A percentile compares a stretch with the other conserved stretches of the same genome.
Conservation (phyloP, 2,888 invertebrate species). For the Tenodera sinensis region DNA sequence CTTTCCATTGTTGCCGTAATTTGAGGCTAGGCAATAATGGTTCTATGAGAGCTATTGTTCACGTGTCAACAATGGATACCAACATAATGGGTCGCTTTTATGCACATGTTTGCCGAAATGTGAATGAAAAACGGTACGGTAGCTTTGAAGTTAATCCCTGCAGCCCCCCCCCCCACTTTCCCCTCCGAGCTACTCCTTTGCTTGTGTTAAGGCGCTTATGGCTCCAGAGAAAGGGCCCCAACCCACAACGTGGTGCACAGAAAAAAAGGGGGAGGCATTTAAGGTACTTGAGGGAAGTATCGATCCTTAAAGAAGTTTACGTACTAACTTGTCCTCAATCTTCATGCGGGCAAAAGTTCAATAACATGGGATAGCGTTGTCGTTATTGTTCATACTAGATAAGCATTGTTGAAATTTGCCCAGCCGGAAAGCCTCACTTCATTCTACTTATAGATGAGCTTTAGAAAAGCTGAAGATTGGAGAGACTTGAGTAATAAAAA, state of each 20-base stretch:
- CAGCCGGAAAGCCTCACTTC: background rate
- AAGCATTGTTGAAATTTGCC: background rate
- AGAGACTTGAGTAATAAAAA: no score
- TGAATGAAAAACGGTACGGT: background rate
- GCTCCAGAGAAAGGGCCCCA: background rate
- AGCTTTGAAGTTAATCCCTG: background rate
- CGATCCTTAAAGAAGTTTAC: background rate
- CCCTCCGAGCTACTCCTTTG: background rate
- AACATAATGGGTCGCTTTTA: background rate
- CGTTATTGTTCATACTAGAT: background rate
- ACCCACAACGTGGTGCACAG: background rate
- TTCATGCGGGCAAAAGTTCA: background rate
- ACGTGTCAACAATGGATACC: background rate
- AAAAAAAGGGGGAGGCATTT: background rate
- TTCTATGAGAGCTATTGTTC: background rate
- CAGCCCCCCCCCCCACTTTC: no score
- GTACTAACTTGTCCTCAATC: background rate
- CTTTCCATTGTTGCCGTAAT: background rate
- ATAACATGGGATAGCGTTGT: background rate
- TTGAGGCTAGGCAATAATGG: background rate
- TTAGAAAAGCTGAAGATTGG: no score
- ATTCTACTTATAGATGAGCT: no score
- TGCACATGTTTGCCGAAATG: background rate
- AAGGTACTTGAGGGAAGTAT: background rate
- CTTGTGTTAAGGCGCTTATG: background rate